Base-by-base conservation (phyloP, 2,797 vertebrate genomes). In the Periophthalmus magnuspinnatus region DNA sequence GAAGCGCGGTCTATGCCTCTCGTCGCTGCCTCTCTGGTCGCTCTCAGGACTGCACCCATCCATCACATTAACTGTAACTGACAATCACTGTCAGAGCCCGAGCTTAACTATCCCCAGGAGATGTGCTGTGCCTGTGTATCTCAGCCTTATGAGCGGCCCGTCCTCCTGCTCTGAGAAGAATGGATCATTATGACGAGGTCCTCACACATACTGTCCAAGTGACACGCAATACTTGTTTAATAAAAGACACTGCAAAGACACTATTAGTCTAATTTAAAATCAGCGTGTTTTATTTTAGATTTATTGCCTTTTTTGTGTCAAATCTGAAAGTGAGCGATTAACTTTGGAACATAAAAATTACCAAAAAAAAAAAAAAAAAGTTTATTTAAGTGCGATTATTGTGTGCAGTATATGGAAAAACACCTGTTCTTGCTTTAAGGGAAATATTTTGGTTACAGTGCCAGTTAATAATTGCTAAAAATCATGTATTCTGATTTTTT, bases 1-100 rank as follows among this genome's bases (percentile, higher is more conserved):
- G 11, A 67, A 5, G 21, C 38, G 57, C 3, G 21, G 9, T 33
- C 24, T 10, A 22, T 36, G 48, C 61, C 14, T 38, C 67, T 68
- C 38, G 54, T 67, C 13, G n/a, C 36, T 66, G 60, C 47, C 68
- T 48, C 45, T 69, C 34, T 2, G 28, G 33, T 47, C 48, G 54
- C 71, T 68, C 56, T 68, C 60, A 58, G 72, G 55, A 60, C 68
- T 67, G 38, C 47, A 52, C 55, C 69, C 70, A 79, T 89, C 81
- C 70, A 75, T 86, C 79, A 81, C 55, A 68, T 79, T 76, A 80
- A 83, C 76, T 75, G 65, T 74, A 67, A 69, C 69, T 84, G 84
- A 83, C 82, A 85, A 75, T 86, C 75, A 79, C 76, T 72, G 75
- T 78, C 81, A 71, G 41, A 67, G 75, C 68, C 34, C 77, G 65